phyloP scores from a whole-genome alignment of 2,888 invertebrate genomes.

The Meloe dianella region DNA sequence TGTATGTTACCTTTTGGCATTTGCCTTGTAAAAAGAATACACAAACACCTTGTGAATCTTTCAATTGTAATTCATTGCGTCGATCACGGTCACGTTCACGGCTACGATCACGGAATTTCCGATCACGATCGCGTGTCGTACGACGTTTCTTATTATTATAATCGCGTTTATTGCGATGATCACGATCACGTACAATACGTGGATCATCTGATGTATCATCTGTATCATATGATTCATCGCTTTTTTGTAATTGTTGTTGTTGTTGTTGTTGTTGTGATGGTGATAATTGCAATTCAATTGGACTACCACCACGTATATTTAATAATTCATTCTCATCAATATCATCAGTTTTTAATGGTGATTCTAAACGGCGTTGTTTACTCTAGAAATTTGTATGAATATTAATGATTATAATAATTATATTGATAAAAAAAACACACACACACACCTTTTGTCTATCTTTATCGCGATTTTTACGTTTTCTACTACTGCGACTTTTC shows the following conservation, averaged over 20 bases:
- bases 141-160: slow-evolving; percentile 30
- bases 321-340: slow-evolving; percentile 82
- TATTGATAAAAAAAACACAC: too few relatives aligned
- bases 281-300: slow-evolving; percentile 13
- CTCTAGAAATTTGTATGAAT: slow-evolving; percentile 46
- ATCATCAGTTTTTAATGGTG: slow-evolving; percentile 60
- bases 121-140: slow-evolving; percentile 27
- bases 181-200: slow-evolving; percentile 35
- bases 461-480: slow-evolving; percentile 64
- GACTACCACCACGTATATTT: slow-evolving; percentile 77
- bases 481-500: slow-evolving; percentile 64
- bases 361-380: slow-evolving; percentile 63
- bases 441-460: slow-evolving; percentile 63
- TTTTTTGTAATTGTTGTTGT: background rate
- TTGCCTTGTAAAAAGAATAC: slow-evolving; percentile 88
- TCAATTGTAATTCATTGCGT: slow-evolving; percentile 58
- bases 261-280: slow-evolving; percentile 41
- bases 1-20: slow-evolving; percentile 77
- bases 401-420: too few relatives aligned
- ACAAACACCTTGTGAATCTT: slow-evolving; percentile 77
- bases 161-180: slow-evolving; percentile 27
- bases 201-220: slow-evolving; percentile 61
- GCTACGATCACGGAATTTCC: slow-evolving; percentile 41
- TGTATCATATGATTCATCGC: slow-evolving; percentile 63
- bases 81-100: slow-evolving; percentile 63